Conservation (phyloP, 2,888 invertebrate species). For the Hydropsyche betteni region DNA sequence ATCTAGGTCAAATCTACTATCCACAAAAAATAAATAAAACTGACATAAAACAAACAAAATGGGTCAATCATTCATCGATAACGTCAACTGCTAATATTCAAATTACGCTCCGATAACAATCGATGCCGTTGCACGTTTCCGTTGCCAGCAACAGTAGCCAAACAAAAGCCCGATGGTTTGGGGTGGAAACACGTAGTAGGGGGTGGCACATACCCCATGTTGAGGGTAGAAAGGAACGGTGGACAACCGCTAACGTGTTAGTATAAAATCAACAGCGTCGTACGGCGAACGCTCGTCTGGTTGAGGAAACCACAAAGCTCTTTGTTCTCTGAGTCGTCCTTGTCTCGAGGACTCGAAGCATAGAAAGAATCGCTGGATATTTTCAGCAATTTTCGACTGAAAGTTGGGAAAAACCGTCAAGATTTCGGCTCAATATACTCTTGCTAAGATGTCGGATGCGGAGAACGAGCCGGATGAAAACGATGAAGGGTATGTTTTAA, state of each 20-base stretch:
- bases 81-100: not conserved
- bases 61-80: not conserved
- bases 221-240: conserved; percentile 8
- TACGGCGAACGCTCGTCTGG: conserved; percentile 16
- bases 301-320: not conserved
- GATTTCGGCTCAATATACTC: conserved; percentile 48
- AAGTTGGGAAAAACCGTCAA: conserved; percentile 40
- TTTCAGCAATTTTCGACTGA: not conserved
- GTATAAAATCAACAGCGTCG: conserved; percentile 27
- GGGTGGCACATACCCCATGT: conserved; percentile 17
- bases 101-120: conserved; percentile 5
- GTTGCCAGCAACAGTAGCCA: conserved; percentile 37
- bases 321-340: conserved; percentile 10
- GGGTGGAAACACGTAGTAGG: not conserved
- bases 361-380: not conserved
- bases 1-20: no score
- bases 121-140: conserved; percentile 29
- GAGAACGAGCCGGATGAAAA: conserved; percentile 45
- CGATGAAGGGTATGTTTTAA: conserved; percentile 40
- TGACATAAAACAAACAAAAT: not conserved
- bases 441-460: conserved; percentile 49
- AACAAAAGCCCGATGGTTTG: not conserved
- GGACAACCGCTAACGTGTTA: conserved; percentile 10
- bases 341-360: not conserved
- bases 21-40: no score